Evolutionary conservation across 2,113 vertebrate species (phyloP).

Genomic region (Megalops atlanticus): DNA sequence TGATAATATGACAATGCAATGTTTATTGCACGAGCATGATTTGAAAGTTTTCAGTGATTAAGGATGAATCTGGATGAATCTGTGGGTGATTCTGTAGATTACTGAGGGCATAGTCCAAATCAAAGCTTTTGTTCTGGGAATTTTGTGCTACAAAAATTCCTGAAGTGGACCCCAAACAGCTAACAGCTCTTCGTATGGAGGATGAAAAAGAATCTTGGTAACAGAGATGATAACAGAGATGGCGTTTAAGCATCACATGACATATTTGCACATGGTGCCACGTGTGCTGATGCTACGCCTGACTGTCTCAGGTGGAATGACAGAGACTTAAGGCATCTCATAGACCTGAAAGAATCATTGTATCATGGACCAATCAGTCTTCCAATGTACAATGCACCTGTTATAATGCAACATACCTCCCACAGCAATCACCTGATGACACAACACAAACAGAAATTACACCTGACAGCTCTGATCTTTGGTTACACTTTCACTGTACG

Average conservation of each 20-base stretch:
- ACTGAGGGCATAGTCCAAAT: too few species aligned
- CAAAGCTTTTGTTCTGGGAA: too few species aligned
- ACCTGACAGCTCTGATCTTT: not conserved
- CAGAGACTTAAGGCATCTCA: constrained; percentile 7
- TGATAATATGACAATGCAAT: not conserved
- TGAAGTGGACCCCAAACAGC: too few species aligned
- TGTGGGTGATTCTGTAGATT: not conserved
- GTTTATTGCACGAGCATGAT: not conserved
- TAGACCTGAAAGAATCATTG: too few species aligned
- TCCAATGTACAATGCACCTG: not conserved
- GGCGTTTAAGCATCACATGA: constrained; percentile 33
- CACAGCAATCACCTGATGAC: not conserved
- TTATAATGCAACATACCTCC: not conserved
- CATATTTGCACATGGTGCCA: not conserved
- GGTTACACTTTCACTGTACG: not conserved
- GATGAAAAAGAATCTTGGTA: not conserved
- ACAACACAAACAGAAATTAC: not conserved
- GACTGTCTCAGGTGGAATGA: constrained; percentile 31
- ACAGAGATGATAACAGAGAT: not conserved
- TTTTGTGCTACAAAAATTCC: too few species aligned
- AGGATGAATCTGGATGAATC: not conserved
- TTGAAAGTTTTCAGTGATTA: not conserved
- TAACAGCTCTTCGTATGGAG: too few species aligned
- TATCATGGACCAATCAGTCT: not conserved
- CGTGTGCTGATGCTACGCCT: not conserved